phyloP scores from a whole-genome alignment of 1,140 invertebrate genomes.

The Oreohelix idahoensis region DNA sequence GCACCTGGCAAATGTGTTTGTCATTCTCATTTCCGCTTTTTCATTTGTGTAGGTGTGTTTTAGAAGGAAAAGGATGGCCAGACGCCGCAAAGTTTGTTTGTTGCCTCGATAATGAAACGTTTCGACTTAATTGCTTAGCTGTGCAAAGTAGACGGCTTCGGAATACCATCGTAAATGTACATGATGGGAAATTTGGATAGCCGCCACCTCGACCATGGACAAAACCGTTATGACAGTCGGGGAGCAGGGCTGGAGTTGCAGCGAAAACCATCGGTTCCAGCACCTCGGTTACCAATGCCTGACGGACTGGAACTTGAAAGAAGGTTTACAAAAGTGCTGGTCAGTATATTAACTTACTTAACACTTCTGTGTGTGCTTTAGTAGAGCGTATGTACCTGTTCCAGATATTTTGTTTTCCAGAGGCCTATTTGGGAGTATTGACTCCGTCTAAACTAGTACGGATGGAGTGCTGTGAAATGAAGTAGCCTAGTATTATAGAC shows the following conservation, averaged over 20 bases:
- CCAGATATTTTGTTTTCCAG: no score
- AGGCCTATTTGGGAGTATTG: no score
- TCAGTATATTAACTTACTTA: constrained; percentile 81
- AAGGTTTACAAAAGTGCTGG: constrained; percentile 94
- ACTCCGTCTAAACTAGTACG: no score
- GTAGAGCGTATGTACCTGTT: no score
- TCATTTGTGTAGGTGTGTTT: constrained; percentile 32
- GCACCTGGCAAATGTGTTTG: constrained; percentile 18
- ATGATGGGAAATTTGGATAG: constrained; percentile 64
- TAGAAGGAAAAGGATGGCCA: constrained; percentile 44
- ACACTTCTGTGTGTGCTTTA: no score
- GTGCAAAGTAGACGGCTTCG: background rate
- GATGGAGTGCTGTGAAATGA: no score
- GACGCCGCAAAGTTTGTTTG: constrained; percentile 37
- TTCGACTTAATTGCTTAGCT: constrained; percentile 9
- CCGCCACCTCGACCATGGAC: constrained; percentile 51
- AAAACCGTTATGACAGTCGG: constrained; percentile 48
- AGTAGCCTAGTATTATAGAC: no score
- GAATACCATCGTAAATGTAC: constrained; percentile 48
- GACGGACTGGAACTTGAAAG: constrained; percentile 89
- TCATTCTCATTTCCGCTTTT: constrained; percentile 47
- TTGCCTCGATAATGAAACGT: constrained; percentile 44
- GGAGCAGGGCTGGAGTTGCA: constrained; percentile 51
- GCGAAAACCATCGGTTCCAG: constrained; percentile 64
- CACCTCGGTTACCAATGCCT: constrained; percentile 82